Conservation (phyloP, 2,797 vertebrate genomes). For the Micromesistius poutassou region DNA sequence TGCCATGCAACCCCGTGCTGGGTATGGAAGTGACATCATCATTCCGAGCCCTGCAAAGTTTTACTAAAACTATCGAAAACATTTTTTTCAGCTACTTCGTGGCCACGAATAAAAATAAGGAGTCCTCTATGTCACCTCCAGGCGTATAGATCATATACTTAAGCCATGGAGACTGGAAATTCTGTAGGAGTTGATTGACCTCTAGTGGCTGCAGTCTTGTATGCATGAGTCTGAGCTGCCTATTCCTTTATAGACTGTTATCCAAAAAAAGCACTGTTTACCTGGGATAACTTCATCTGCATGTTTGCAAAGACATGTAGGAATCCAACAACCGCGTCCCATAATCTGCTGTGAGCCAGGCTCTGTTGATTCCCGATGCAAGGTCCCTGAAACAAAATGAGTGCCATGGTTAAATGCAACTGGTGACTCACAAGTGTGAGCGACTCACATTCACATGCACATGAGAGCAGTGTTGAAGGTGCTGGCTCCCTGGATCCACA, state of each 20-base stretch:
- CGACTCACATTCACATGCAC: not conserved
- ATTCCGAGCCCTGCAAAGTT: too few species aligned
- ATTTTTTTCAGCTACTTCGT: too few species aligned
- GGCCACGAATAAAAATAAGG: too few species aligned
- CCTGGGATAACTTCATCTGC: constrained; percentile 99
- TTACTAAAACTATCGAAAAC: too few species aligned
- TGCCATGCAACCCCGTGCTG: too few species aligned
- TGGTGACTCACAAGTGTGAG: not conserved
- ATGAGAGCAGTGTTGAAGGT: not conserved
- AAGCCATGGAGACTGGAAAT: constrained; percentile 14
- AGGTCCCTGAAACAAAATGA: constrained; percentile 76
- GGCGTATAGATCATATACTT: constrained; percentile 22
- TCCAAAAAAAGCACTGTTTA: constrained; percentile 35
- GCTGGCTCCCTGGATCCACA: not conserved
- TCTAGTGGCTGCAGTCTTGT: constrained; percentile 59
- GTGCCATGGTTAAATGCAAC: not conserved
- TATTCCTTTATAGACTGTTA: not conserved
- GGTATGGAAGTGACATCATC: too few species aligned
- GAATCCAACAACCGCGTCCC: constrained; percentile 97
- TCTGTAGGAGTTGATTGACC: constrained; percentile 55
- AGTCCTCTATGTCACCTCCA: too few species aligned
- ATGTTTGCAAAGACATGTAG: constrained; percentile 99
- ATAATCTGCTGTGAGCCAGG: constrained; percentile 93
- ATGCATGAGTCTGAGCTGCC: not conserved
- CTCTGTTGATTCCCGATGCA: constrained; percentile 97